Evolutionary conservation across 2,113 vertebrate genomes (phyloP).

Genomic region (Chionodraco myersi): DNA sequence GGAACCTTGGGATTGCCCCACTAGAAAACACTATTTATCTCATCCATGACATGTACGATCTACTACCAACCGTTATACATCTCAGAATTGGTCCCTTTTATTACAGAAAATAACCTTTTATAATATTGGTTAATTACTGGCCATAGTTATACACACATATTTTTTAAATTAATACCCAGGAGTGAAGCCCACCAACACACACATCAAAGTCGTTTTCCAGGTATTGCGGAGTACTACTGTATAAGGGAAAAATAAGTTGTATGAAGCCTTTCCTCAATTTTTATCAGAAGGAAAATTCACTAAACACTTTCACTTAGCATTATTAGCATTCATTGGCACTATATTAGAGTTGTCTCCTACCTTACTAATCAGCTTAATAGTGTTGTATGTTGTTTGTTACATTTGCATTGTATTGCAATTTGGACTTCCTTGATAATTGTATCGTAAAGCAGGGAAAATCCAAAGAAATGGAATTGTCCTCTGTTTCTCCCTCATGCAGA

Average conservation of each 20-base stretch:
- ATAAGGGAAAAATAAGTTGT: not conserved
- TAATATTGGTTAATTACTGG: not conserved
- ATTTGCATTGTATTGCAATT: not conserved
- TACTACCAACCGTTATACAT: not conserved
- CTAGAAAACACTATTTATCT: not conserved
- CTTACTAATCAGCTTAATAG: not conserved
- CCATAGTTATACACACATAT: not conserved
- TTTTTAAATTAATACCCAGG: not conserved
- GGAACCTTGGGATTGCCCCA: not conserved
- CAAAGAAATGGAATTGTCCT: constrained; percentile 17
- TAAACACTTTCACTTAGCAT: not conserved
- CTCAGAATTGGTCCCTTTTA: not conserved
- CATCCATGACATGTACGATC: not conserved
- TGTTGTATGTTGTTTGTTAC: constrained; percentile 7
- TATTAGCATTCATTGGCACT: not conserved
- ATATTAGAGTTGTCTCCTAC: not conserved
- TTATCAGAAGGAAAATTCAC: not conserved
- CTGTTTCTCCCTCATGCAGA: constrained; percentile 78
- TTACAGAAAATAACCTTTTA: not conserved
- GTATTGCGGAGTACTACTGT: too few relatives aligned
- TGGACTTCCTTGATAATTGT: constrained; percentile 6
- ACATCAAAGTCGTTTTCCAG: not conserved
- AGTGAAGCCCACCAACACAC: not conserved
- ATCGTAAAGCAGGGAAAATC: constrained; percentile 1
- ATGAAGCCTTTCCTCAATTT: not conserved